Conservation (phyloP, 2,113 vertebrate genomes). For the Elaphurus davidianus region DNA sequence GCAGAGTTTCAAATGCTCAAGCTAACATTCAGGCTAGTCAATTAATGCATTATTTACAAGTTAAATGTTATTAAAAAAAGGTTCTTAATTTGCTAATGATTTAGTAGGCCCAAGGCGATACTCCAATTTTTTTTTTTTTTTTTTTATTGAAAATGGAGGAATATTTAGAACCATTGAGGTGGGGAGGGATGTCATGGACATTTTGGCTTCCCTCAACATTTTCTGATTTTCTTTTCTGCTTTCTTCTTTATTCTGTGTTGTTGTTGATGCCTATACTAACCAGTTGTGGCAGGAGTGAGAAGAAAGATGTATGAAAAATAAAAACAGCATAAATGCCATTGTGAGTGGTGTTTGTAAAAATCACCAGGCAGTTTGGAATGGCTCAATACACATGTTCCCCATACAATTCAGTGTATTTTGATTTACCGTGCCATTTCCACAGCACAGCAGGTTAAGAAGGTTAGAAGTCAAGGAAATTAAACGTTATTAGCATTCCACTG, state of each 20-base stretch:
- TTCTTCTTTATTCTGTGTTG: slow-evolving; percentile 57
- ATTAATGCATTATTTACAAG: slow-evolving; percentile 99
- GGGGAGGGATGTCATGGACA: slow-evolving; percentile 76
- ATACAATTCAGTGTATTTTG: slow-evolving; percentile 75
- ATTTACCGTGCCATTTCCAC: slow-evolving; percentile 75
- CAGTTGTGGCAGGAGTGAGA: slow-evolving; percentile 71
- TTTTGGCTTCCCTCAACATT: slow-evolving; percentile 71
- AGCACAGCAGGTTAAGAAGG: slow-evolving; percentile 81
- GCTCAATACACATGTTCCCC: slow-evolving; percentile 77
- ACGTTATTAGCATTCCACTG: slow-evolving; percentile 81
- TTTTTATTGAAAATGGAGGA: slow-evolving; percentile 86
- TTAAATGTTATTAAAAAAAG: slow-evolving; percentile 97
- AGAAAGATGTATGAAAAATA: slow-evolving; percentile 75
- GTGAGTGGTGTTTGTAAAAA: slow-evolving; percentile 79
- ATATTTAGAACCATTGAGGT: slow-evolving; percentile 78
- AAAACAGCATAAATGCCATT: slow-evolving; percentile 74
- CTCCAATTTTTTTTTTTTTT: slow-evolving; percentile 92
- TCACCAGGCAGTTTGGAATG: slow-evolving; percentile 78
- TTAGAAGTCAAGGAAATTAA: slow-evolving; percentile 85
- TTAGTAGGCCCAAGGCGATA: slow-evolving; percentile 92
- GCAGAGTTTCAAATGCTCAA: slow-evolving; percentile 87
- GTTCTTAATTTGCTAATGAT: slow-evolving; percentile 99
- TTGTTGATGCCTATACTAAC: slow-evolving; percentile 75
- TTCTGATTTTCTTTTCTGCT: slow-evolving; percentile 69
- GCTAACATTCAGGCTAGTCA: slow-evolving; percentile 93